Conservation (phyloP, 2,113 vertebrate species). For the Zapus hudsonius region DNA sequence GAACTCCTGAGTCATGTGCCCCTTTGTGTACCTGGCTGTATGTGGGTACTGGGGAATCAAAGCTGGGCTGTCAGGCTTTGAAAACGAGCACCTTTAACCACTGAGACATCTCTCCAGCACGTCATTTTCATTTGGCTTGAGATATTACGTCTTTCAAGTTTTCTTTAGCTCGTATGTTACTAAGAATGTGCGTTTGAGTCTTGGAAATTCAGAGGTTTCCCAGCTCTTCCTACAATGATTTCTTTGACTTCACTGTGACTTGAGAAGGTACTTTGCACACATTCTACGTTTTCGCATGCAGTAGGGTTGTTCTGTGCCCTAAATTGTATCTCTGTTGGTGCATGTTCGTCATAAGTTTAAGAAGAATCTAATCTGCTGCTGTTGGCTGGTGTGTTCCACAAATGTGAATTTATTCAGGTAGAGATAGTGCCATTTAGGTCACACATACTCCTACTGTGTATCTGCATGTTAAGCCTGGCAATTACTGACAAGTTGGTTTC, state of each 20-base stretch:
- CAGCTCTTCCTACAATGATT: neutral
- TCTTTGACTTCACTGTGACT: neutral
- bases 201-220: neutral
- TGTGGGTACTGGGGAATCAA: too few species aligned
- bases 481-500: neutral
- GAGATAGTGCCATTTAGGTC: neutral
- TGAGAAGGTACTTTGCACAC: neutral
- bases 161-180: neutral
- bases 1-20: too few species aligned
- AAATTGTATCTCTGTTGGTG: neutral
- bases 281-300: neutral
- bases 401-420: neutral
- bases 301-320: neutral
- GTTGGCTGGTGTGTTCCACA: neutral
- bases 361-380: neutral
- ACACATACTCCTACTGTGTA: neutral
- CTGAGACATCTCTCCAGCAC: too few species aligned
- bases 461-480: neutral
- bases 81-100: too few species aligned
- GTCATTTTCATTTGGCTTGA: conserved; percentile 20
- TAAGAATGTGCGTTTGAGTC: neutral
- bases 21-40: too few species aligned
- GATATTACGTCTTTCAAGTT: neutral
- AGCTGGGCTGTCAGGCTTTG: too few species aligned
- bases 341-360: neutral